Evolutionary conservation across 2,797 vertebrate species (phyloP), one percentile per base, ranked within the genome.

Genomic region (Natrix natrix): DNA sequence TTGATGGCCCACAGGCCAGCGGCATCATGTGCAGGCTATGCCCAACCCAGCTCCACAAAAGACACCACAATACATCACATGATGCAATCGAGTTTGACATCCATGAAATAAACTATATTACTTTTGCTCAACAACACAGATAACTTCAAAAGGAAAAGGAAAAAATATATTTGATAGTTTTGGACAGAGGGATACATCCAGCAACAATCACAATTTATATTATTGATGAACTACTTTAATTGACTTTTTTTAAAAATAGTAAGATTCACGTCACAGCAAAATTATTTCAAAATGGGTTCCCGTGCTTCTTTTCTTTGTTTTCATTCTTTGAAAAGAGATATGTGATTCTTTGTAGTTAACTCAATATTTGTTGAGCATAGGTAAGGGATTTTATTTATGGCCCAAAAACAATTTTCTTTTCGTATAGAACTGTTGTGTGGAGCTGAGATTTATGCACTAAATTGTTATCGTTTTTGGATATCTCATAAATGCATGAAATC

Each of bases 401-500:
- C 10, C n/a, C 91, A 86, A 22, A 57, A 78, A 59, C 94, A 96
- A 95, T 93, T 91, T 97, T 95, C 87, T 96, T 95, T 93, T 94
- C 94, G 57, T 16, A 95, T 92, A 93, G 89, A 94, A 94, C 59
- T 86, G 95, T 93, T 88, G 95, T 89, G 91, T 91, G 90, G 91
- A 96, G 92, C 93, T 94, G 94, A 93, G 95, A 87, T 95, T 54
- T 60, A 92, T 93, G 91, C 59, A 90, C 93, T 97, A 93, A 89
- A 93, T 83, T 52, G 91, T 91, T 95, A 94, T 83, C 91, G 88
- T 92, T 95, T 57, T 90, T 11, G 0, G 0, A 94, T 94, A 94
- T 95, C 95, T 93, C 93, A 94, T 95, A 94, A 91, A 87, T 74
- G 92, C 87, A 26, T 95, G 98, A 98, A 97, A 98, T 94, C 91